Conservation (phyloP, 1,140 invertebrate genomes). For the Pseudomyrmex dendroicus region DNA sequence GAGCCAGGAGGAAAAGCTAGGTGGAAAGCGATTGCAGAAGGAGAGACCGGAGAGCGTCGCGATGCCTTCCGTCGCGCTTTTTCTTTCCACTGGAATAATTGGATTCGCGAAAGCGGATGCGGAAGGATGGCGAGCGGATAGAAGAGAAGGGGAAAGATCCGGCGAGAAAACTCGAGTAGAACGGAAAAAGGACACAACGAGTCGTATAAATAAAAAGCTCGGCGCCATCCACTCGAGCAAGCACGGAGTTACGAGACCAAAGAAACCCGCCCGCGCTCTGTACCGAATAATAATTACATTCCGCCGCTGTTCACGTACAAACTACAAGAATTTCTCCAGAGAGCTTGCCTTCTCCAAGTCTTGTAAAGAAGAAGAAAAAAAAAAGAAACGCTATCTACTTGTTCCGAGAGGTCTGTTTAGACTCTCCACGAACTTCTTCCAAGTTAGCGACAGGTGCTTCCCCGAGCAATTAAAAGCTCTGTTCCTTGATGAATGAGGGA, state of each 20-base stretch:
- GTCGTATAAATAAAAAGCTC: conserved; percentile 70
- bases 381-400: not conserved
- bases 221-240: conserved; percentile 23
- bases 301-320: conserved; percentile 37
- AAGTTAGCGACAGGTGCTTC: conserved; percentile 24
- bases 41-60: conserved; percentile 32
- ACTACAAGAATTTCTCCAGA: conserved; percentile 48
- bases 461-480: conserved; percentile 38
- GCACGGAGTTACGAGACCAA: conserved; percentile 47
- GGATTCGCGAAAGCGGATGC: conserved; percentile 48
- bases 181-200: conserved; percentile 14
- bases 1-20: conserved; percentile 27
- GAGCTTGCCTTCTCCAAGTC: not conserved
- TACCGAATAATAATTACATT: conserved; percentile 67
- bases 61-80: conserved; percentile 54
- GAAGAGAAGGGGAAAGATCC: conserved; percentile 12
- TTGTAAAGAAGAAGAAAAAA: not conserved
- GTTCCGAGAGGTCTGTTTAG: not conserved
- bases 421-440: not conserved
- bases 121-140: conserved; percentile 12
- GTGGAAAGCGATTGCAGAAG: conserved; percentile 3
- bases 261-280: conserved; percentile 47
- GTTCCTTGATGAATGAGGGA: not conserved
- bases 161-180: conserved; percentile 45
- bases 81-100: conserved; percentile 63